Conservation (phyloP, 2,888 invertebrate genomes). For the Rhagonycha fulva region DNA sequence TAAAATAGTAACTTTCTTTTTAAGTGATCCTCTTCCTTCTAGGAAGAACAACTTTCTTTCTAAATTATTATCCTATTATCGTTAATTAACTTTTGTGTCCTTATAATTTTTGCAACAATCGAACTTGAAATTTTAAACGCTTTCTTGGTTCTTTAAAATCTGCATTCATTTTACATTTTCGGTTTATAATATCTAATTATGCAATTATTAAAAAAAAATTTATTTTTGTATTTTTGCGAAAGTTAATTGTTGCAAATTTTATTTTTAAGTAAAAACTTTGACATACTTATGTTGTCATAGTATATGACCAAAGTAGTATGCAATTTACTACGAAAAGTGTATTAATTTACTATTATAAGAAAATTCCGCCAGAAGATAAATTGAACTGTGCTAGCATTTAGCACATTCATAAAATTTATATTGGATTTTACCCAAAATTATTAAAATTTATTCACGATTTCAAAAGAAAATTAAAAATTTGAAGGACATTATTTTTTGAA, state of each 20-base stretch:
- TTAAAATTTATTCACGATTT: too few relatives aligned
- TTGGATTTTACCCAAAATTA: too few relatives aligned
- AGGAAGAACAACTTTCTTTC: too few relatives aligned
- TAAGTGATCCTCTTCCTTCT: not conserved
- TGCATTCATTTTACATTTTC: not conserved
- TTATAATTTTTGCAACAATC: not conserved
- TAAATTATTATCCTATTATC: not conserved
- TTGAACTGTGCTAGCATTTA: not conserved
- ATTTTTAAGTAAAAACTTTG: not conserved
- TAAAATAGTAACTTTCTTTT: not conserved
- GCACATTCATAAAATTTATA: too few relatives aligned
- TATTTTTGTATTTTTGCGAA: not conserved
- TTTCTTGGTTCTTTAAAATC: not conserved
- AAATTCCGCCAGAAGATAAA: too few relatives aligned
- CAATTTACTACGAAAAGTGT: not conserved
- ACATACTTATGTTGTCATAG: not conserved
- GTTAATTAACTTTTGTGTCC: not conserved
- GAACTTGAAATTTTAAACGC: not conserved
- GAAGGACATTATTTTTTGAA: too few relatives aligned
- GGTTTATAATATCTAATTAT: not conserved
- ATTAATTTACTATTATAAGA: too few relatives aligned
- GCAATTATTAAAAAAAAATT: not conserved
- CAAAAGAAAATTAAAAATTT: too few relatives aligned
- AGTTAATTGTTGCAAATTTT: not conserved
- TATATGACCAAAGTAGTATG: not conserved